Percentiles rank a stretch among this genome's conserved stretches.
phyloP scores from a whole-genome alignment of 1,140 invertebrate genomes.

The Lucilia sericata region DNA sequence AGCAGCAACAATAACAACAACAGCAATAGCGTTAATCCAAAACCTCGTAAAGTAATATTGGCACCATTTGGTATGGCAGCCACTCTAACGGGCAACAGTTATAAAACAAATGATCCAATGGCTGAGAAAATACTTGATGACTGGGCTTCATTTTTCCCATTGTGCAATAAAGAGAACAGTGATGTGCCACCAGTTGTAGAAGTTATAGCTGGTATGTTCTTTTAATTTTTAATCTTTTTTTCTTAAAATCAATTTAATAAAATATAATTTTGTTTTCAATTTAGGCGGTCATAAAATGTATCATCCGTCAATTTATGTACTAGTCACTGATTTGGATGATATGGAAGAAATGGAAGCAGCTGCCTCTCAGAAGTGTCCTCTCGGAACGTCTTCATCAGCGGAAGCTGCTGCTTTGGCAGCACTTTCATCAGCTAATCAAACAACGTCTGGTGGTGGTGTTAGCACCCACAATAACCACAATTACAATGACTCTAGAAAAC shows the following conservation, averaged over 20 bases:
- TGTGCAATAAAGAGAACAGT: conserved; percentile 72
- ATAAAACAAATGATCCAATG: conserved; percentile 78
- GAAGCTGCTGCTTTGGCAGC: conserved; percentile 56
- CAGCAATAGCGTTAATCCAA: conserved; percentile 50
- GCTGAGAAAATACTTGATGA: conserved; percentile 88
- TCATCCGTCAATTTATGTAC: conserved; percentile 93
- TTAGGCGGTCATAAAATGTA: conserved; percentile 90
- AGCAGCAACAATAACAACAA: conserved; percentile 4
- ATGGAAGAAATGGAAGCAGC: conserved; percentile 65
- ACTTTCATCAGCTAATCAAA: conserved; percentile 58
- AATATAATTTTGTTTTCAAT: neutral
- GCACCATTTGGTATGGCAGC: conserved; percentile 94
- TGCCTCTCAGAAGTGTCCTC: conserved; percentile 57
- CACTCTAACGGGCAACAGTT: conserved; percentile 88
- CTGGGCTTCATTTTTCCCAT: conserved; percentile 94
- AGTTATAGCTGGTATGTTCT: conserved; percentile 75
- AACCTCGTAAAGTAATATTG: conserved; percentile 81
- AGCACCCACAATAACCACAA: conserved; percentile 27
- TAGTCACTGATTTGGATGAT: conserved; percentile 91
- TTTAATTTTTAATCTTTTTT: neutral
- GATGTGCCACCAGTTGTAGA: conserved; percentile 78
- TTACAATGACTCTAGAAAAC: conserved; percentile 34
- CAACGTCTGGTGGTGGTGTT: neutral
- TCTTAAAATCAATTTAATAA: conserved; percentile 63
- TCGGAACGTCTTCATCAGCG: conserved; percentile 47